Percentiles rank a stretch among this genome's conserved stretches.
Evolutionary conservation across 2,113 vertebrate genomes (phyloP).

Genomic region (Anhinga rufa): DNA sequence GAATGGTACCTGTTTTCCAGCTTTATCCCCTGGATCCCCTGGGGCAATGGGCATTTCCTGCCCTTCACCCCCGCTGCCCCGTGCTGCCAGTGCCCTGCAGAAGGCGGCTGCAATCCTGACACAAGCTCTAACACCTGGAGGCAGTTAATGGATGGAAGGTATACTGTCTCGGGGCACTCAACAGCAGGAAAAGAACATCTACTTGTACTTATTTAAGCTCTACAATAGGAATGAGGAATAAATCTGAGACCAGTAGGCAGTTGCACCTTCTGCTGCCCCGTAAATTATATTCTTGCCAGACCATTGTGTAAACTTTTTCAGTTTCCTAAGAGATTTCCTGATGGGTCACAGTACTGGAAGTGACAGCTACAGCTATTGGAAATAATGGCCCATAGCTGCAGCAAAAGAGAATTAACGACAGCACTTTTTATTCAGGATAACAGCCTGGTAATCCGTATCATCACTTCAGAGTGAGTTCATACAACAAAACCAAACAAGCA

Average conservation of each 20-base stretch:
- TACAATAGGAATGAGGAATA: constrained; percentile 3
- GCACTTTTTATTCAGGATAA: constrained; percentile 66
- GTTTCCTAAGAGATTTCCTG: constrained; percentile 70
- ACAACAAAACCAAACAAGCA: constrained; percentile 48
- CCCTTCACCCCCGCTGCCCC: too few species aligned
- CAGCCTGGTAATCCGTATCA: constrained; percentile 53
- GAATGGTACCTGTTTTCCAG: not conserved
- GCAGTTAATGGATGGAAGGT: not conserved
- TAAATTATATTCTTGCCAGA: constrained; percentile 72
- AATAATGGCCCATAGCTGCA: constrained; percentile 73
- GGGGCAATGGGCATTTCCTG: not conserved
- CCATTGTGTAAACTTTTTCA: constrained; percentile 70
- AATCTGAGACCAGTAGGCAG: constrained; percentile 51
- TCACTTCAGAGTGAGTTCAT: constrained; percentile 64
- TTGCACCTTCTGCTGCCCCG: constrained; percentile 56
- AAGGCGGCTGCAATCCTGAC: not conserved
- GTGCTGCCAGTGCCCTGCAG: not conserved
- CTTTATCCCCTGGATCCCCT: not conserved
- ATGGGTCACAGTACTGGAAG: constrained; percentile 65
- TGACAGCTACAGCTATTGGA: constrained; percentile 68
- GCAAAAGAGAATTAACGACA: constrained; percentile 71
- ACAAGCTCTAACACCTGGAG: not conserved
- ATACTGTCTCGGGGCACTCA: not conserved
- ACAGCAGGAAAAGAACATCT: constrained; percentile 50
- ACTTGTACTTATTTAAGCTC: constrained; percentile 58